These are phyloP conservation scores for Trissoscelio sp. DNA, from an alignment of 2,888 invertebrate species.

Conservation along the genomic window DNA sequence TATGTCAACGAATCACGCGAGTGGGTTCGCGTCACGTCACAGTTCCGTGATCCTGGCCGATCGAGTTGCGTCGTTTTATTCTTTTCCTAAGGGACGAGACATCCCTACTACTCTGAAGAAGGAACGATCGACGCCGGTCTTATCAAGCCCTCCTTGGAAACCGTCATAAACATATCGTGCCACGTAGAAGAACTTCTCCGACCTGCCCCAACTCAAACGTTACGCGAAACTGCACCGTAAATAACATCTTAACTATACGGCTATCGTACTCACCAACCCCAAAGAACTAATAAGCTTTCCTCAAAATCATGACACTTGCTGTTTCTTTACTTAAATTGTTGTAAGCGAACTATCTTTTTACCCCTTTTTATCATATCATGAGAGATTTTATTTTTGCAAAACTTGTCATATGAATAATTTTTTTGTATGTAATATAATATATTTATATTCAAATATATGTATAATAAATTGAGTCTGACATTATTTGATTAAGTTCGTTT, in stretches of 20 bases:
- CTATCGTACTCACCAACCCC: conserved; percentile 75
- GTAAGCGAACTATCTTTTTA: no score
- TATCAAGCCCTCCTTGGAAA: conserved; percentile 73
- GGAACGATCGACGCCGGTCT: conserved; percentile 67
- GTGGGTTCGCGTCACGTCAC: conserved; percentile 68
- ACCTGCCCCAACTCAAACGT: conserved; percentile 81
- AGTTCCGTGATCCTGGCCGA: conserved; percentile 69
- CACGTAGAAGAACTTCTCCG: conserved; percentile 72
- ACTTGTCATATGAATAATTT: no score
- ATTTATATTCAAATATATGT: no score
- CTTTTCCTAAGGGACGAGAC: conserved; percentile 59
- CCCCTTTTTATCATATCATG: no score
- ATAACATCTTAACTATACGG: conserved; percentile 81
- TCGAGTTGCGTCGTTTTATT: conserved; percentile 64
- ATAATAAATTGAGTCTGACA: no score
- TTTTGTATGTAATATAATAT: no score
- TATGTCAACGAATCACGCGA: conserved; percentile 70
- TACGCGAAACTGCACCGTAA: conserved; percentile 81
- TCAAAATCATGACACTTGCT: conserved; percentile 31
- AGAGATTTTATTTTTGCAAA: no score
- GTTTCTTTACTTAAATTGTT: background rate
- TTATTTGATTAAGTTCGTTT: no score
- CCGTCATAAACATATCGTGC: conserved; percentile 81
- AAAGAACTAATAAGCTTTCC: conserved; percentile 63
- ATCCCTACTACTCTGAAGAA: conserved; percentile 51